Evolutionary conservation across 1,140 invertebrate species (phyloP), one percentile per base, ranked within the genome.

Genomic region (Drosophila tropicalis): DNA sequence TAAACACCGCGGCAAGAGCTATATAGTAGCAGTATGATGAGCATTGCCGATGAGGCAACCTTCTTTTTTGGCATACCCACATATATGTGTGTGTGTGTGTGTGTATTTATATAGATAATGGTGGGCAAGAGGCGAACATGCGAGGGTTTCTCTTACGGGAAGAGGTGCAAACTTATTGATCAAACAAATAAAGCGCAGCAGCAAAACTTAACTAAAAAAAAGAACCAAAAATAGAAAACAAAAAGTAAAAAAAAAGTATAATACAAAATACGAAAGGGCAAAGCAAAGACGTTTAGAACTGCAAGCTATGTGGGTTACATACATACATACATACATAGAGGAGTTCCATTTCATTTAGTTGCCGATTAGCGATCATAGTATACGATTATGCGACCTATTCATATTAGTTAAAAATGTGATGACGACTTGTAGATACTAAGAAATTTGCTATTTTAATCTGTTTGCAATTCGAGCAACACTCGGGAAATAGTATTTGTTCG

Each of bases 181-280:
- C 83, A 86, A 86, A 86, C 83, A 86, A 86, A 86, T 86, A 79
- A 85, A 86, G 75, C 82, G 83, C 81, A 85, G 72, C 81, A 62
- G 29, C 69, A 41, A 25, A 51, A 22, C 44, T 51, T 9, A 51
- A 51, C 44, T 51, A 51, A 51, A 51, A 51, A 51, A 51, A 51
- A 51, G 44, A 51, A 22, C 9, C 44, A 10, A 3, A 51, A 51
- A 22, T 51, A 51, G 44, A 9, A 51, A 51, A 51, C 61, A 36
- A 29, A 29, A 29, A 5, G 5, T 5, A 29, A 5, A 40, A 61
- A 39, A 34, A 58, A 54, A 22, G 15, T 36, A 13, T 41, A 56
- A 54, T 44, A 34, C 36, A 67, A 40, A 55, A 64, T 63, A 32
- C 29, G 25, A 72, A 76, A 76, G 70, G 72, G 80, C 67, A 73